A percentile compares a stretch with the other conserved stretches of the same genome.
Conservation (phyloP, 2,113 vertebrate genomes). For the Entosphenus tridentatus region DNA sequence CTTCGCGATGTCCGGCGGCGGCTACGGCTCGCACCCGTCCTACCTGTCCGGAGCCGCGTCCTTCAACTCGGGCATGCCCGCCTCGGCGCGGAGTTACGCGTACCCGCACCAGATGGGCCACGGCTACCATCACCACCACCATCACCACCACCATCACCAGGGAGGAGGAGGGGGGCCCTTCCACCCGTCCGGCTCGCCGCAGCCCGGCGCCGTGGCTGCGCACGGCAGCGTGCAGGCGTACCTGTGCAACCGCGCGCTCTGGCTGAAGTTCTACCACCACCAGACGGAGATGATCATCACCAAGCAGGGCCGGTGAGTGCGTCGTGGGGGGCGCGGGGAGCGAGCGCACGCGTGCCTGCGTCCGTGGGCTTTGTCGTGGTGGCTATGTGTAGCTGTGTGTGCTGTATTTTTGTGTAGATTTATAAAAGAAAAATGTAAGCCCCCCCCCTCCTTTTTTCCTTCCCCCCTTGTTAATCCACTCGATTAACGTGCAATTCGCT, state of each 20-base stretch:
- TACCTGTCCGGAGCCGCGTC: background rate
- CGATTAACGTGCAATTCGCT: no score
- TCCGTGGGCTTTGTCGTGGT: no score
- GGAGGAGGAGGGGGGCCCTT: background rate
- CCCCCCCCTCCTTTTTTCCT: no score
- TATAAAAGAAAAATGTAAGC: no score
- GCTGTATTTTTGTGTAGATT: no score
- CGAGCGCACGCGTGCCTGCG: no score
- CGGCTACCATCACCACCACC: background rate
- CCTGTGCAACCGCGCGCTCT: slow-evolving; percentile 71
- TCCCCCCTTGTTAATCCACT: no score
- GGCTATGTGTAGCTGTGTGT: no score
- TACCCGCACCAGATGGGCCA: slow-evolving; percentile 1
- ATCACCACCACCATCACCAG: no score
- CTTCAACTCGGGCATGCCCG: slow-evolving; percentile 2
- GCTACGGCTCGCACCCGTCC: background rate
- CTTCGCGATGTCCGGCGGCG: background rate
- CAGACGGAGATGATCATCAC: slow-evolving; percentile 97
- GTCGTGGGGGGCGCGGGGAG: no score
- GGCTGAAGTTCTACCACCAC: slow-evolving; percentile 89
- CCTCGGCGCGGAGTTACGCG: slow-evolving; percentile 1
- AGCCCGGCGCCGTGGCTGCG: slow-evolving; percentile 57
- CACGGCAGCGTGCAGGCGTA: slow-evolving; percentile 54
- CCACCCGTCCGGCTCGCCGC: background rate
- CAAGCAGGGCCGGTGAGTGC: slow-evolving; percentile 74